A percentile compares a stretch with the other conserved stretches of the same genome.
These are phyloP conservation scores for Vulpes lagopus DNA, from an alignment of 2,113 vertebrate species.

Conservation along the genomic window DNA sequence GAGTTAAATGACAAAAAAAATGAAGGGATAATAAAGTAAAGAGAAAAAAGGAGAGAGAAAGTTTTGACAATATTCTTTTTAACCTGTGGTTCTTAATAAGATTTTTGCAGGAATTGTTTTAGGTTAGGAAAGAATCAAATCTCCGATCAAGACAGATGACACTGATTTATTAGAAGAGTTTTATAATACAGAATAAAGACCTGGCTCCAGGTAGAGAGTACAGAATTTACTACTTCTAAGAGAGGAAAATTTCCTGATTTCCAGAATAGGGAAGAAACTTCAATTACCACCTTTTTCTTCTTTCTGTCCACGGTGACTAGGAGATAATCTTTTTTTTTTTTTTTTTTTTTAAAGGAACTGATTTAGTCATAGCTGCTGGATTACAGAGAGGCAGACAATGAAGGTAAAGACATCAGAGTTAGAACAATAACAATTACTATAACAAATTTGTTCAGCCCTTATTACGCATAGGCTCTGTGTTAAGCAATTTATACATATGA, in stretches of 20 bases:
- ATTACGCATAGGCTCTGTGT: neutral
- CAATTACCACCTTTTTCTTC: neutral
- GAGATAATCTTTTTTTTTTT: neutral
- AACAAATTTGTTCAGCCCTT: neutral
- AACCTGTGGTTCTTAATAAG: conserved; percentile 86
- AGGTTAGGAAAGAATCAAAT: conserved; percentile 80
- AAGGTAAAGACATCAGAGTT: neutral
- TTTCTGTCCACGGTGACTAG: conserved; percentile 6
- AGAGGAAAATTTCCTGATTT: conserved; percentile 49
- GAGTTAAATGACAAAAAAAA: conserved; percentile 93
- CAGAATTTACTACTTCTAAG: neutral
- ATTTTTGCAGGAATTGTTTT: conserved; percentile 79
- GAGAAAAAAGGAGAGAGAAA: conserved; percentile 83
- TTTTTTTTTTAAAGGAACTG: neutral
- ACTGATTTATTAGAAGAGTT: conserved; percentile 47
- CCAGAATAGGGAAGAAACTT: neutral
- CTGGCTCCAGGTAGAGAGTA: conserved; percentile 35
- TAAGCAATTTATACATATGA: neutral
- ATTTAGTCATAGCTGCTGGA: neutral
- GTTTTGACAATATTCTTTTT: conserved; percentile 88
- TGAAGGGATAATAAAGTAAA: conserved; percentile 88
- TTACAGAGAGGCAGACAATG: neutral
- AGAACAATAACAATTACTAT: neutral
- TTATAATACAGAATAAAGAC: neutral
- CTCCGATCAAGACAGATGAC: conserved; percentile 65